phyloP scores from a whole-genome alignment of 2,888 invertebrate genomes.

The Eupithecia pulchellata region DNA sequence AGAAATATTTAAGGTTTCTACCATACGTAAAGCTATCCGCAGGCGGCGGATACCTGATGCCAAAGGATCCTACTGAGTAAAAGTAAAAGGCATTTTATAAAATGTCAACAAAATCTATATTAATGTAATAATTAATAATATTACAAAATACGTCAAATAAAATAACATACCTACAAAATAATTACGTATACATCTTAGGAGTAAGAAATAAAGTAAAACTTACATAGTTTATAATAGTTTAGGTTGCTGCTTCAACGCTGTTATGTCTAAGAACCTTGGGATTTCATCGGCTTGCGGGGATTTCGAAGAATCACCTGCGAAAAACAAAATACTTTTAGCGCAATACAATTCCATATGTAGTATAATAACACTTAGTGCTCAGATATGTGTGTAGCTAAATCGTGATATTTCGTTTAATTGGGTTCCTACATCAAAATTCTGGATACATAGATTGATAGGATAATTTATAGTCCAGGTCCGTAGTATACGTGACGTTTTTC shows the following conservation, averaged over 20 bases:
- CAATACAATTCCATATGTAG: background rate
- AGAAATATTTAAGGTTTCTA: too few species aligned
- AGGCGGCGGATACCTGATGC: too few species aligned
- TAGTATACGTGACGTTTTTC: too few species aligned
- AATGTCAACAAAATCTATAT: constrained; percentile 26
- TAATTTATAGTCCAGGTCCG: too few species aligned
- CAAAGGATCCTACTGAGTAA: background rate
- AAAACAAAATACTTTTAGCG: constrained; percentile 10
- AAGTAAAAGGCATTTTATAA: constrained; percentile 2
- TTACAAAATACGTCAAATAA: constrained; percentile 33
- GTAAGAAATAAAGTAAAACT: constrained; percentile 28
- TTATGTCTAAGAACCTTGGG: constrained; percentile 88
- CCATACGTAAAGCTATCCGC: too few species aligned
- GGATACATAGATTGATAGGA: too few species aligned
- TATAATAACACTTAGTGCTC: too few species aligned
- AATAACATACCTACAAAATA: constrained; percentile 33
- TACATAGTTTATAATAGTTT: constrained; percentile 81
- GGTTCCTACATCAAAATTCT: too few species aligned
- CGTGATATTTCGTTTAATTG: too few species aligned
- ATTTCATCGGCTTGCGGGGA: constrained; percentile 61
- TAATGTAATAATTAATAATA: constrained; percentile 36
- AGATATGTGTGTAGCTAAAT: too few species aligned
- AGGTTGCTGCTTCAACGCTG: constrained; percentile 88
- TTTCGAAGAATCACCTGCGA: constrained; percentile 60
- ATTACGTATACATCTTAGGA: constrained; percentile 25